These are phyloP conservation scores for Muscicapa comitata DNA, from an alignment of 2,797 vertebrate genomes.

Conservation along the genomic window DNA sequence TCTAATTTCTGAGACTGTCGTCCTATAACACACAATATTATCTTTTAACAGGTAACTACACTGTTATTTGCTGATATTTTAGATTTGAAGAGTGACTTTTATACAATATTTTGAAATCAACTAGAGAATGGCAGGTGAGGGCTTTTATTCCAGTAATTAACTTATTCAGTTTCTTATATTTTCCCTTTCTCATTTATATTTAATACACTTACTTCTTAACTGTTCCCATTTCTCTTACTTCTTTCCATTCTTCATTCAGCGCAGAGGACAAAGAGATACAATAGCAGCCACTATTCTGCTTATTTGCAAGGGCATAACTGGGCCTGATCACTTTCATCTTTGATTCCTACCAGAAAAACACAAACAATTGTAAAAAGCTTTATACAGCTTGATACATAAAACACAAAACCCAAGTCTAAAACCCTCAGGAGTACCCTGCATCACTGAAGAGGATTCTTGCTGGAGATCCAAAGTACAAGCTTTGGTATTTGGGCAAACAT, in stretches of 20 bases:
- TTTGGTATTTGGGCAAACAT: background rate
- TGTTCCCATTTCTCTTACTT: constrained; percentile 79
- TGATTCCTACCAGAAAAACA: constrained; percentile 62
- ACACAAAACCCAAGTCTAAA: background rate
- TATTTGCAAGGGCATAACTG: constrained; percentile 83
- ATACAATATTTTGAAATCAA: background rate
- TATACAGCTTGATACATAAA: background rate
- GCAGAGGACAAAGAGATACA: constrained; percentile 78
- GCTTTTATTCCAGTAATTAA: background rate
- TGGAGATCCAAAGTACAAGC: background rate
- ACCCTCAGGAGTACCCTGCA: background rate
- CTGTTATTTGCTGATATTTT: background rate
- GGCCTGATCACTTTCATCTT: constrained; percentile 47
- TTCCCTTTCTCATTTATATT: background rate
- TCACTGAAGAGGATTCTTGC: background rate
- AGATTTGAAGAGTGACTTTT: background rate
- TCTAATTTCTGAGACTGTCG: background rate
- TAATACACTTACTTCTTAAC: constrained; percentile 80
- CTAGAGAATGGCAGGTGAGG: background rate
- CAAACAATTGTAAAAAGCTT: background rate
- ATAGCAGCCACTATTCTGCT: constrained; percentile 76
- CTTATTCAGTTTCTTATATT: background rate
- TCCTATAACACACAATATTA: background rate
- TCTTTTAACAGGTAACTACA: background rate
- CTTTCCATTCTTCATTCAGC: constrained; percentile 79